Conservation (phyloP, 2,113 vertebrate genomes). For the Chaetops frenatus region DNA sequence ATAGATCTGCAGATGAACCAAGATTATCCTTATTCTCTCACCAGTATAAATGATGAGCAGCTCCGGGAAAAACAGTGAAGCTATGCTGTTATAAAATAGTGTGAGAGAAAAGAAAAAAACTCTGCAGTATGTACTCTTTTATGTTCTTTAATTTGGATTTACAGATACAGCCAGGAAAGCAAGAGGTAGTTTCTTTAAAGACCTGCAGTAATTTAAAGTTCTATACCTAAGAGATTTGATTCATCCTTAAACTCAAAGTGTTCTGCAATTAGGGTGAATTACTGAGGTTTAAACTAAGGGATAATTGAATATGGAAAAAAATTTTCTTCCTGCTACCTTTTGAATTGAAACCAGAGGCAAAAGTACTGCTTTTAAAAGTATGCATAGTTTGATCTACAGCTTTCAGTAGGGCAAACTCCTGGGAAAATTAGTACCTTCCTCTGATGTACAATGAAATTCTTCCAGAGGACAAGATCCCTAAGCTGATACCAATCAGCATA, state of each 20-base stretch:
- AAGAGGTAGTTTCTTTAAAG: neutral
- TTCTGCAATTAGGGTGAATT: conserved; percentile 4
- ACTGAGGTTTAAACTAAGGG: neutral
- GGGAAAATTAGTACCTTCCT: neutral
- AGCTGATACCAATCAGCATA: neutral
- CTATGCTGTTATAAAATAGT: neutral
- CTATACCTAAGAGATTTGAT: neutral
- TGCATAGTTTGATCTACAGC: neutral
- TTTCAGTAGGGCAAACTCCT: neutral
- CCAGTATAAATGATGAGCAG: neutral
- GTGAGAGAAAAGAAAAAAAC: neutral
- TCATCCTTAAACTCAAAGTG: neutral
- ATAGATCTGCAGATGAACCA: neutral
- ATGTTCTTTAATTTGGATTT: neutral
- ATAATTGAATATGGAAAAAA: neutral
- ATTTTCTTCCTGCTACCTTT: neutral
- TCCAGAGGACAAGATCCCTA: neutral
- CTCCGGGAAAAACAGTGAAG: neutral
- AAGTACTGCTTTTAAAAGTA: neutral
- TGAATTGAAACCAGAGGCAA: neutral
- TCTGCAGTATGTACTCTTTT: neutral
- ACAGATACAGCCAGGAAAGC: neutral
- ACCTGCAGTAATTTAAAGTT: neutral
- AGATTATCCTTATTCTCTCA: neutral
- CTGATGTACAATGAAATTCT: neutral